Conservation (phyloP, 2,888 invertebrate species). For the Steromphala cineraria region DNA sequence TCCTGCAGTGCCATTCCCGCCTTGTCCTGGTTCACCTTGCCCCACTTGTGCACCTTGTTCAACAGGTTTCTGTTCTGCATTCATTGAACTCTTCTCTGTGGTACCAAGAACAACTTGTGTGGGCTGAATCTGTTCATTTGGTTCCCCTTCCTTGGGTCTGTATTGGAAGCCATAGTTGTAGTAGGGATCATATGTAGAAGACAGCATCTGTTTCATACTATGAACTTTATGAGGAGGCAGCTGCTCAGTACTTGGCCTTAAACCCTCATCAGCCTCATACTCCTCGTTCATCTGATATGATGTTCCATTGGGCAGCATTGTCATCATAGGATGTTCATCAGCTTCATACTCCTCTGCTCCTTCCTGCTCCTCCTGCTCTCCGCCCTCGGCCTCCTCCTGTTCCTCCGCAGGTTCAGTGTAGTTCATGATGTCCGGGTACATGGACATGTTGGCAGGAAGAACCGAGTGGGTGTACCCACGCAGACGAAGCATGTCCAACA, state of each 20-base stretch:
- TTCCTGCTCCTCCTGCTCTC: not conserved
- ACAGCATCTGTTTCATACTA: not conserved
- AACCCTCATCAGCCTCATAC: not conserved
- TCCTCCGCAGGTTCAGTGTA: conserved; percentile 22
- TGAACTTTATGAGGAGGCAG: not conserved
- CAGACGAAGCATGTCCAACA: conserved; percentile 18
- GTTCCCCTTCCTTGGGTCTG: not conserved
- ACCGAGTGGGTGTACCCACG: conserved; percentile 19
- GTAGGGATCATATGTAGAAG: not conserved
- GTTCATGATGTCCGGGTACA: conserved; percentile 29
- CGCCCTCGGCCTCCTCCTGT: not conserved
- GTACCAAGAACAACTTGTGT: not conserved
- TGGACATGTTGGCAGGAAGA: conserved; percentile 23
- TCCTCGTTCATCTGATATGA: not conserved
- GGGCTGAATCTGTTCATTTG: not conserved
- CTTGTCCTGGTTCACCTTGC: not conserved
- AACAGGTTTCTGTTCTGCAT: not conserved
- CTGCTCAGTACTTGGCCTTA: not conserved
- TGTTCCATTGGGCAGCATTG: not conserved
- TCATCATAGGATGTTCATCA: not conserved
- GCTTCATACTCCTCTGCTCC: conserved; percentile 1
- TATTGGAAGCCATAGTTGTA: not conserved
- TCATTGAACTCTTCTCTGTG: not conserved
- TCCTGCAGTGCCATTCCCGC: not conserved
- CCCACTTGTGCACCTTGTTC: not conserved